phyloP scores from a whole-genome alignment of 2,113 vertebrate species.

The Vireo altiloquus region DNA sequence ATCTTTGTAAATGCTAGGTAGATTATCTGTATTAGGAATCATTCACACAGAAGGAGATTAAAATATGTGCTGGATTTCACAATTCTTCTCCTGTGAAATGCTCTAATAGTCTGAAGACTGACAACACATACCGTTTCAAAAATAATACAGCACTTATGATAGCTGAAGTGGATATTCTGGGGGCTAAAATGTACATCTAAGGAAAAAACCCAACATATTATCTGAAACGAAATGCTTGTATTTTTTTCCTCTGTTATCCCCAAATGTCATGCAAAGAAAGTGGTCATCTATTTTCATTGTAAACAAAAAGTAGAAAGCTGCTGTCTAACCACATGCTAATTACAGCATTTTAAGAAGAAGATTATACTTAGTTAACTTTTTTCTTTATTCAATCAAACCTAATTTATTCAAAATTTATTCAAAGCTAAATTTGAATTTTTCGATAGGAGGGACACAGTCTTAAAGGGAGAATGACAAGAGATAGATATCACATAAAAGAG shows the following conservation, averaged over 20 bases:
- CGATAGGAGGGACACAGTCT: background rate
- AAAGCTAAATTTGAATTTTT: background rate
- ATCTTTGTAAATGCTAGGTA: background rate
- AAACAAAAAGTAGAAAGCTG: background rate
- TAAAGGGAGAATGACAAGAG: background rate
- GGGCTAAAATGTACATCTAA: background rate
- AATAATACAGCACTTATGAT: background rate
- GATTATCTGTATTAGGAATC: background rate
- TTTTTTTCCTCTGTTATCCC: background rate
- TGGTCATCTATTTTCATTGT: background rate
- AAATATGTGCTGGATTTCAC: background rate
- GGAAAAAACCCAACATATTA: background rate
- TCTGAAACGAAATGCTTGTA: background rate
- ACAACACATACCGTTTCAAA: background rate
- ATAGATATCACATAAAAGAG: background rate
- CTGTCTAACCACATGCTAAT: background rate
- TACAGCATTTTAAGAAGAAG: background rate
- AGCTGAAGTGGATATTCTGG: background rate
- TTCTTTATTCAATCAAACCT: background rate
- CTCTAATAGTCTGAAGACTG: background rate
- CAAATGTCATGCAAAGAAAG: background rate
- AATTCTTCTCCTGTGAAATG: background rate
- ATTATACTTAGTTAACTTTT: background rate
- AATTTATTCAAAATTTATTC: background rate
- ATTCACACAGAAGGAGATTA: background rate